Conservation (phyloP, 2,888 invertebrate species). For the Leptothorax acervorum region DNA sequence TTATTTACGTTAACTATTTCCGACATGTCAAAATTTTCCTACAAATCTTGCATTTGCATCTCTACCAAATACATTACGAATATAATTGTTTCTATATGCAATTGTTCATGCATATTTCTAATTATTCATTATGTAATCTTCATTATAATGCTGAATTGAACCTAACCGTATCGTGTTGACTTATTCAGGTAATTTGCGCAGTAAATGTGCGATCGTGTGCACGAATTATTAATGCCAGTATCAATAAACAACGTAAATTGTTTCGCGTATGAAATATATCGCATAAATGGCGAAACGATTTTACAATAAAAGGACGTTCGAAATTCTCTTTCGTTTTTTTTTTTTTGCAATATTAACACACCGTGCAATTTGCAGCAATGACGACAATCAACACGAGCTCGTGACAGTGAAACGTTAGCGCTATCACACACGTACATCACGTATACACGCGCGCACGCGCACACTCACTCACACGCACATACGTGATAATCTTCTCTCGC, state of each 20-base stretch:
- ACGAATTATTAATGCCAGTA: conserved; percentile 30
- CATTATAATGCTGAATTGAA: background rate
- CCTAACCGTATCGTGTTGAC: background rate
- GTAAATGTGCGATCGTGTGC: background rate
- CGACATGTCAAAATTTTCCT: too few relatives aligned
- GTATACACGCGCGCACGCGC: conserved; percentile 2
- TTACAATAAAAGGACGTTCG: conserved; percentile 39
- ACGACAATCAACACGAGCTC: conserved; percentile 64
- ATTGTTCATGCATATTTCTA: background rate
- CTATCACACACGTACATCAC: conserved; percentile 20
- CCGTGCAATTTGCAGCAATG: conserved; percentile 74
- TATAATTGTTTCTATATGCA: background rate
- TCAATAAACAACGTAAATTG: conserved; percentile 17
- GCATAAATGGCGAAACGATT: background rate
- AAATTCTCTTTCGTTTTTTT: conserved; percentile 62
- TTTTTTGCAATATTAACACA: conserved; percentile 50
- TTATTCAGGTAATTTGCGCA: conserved; percentile 17
- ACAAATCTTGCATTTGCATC: background rate
- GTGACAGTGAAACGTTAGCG: conserved; percentile 51
- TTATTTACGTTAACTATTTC: conserved; percentile 49
- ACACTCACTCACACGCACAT: background rate
- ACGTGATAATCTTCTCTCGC: conserved; percentile 52
- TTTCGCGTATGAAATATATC: background rate
- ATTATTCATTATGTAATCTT: conserved; percentile 25
- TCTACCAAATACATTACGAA: background rate